Evolutionary conservation across 2,888 invertebrate genomes (phyloP).

Genomic region (Patella caerulea): DNA sequence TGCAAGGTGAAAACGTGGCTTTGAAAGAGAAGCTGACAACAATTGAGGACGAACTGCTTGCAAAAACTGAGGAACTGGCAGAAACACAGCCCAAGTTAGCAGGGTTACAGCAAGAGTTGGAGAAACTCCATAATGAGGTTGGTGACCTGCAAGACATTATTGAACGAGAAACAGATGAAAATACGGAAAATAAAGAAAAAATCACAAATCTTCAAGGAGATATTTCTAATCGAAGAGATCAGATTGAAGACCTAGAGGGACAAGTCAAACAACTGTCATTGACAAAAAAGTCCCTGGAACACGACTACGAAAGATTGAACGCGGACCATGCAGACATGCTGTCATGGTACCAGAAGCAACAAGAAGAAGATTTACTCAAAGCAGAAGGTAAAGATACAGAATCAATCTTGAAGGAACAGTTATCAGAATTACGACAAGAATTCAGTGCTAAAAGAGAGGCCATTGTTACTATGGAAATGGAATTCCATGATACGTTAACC

Average conservation of each 20-base stretch:
- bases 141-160: neutral
- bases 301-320: neutral
- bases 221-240: neutral
- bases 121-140: neutral
- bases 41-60: neutral
- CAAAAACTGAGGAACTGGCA: neutral
- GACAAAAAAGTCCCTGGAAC: neutral
- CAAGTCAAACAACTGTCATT: neutral
- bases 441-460: neutral
- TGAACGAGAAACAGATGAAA: neutral
- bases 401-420: constrained; percentile 16
- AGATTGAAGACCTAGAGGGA: neutral
- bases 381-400: constrained; percentile 7
- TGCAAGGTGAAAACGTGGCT: neutral
- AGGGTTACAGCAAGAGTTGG: neutral
- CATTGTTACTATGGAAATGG: constrained; percentile 1
- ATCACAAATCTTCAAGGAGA: neutral
- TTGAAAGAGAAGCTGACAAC: neutral
- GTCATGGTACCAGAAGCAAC: constrained; percentile 8
- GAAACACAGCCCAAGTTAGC: neutral
- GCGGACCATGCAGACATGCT: neutral
- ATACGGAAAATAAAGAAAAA: constrained; percentile 11
- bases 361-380: neutral
- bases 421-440: constrained; percentile 10
- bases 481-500: neutral